Base-by-base conservation (phyloP, 2,888 invertebrate genomes). In the Bruchidius siliquastri region DNA sequence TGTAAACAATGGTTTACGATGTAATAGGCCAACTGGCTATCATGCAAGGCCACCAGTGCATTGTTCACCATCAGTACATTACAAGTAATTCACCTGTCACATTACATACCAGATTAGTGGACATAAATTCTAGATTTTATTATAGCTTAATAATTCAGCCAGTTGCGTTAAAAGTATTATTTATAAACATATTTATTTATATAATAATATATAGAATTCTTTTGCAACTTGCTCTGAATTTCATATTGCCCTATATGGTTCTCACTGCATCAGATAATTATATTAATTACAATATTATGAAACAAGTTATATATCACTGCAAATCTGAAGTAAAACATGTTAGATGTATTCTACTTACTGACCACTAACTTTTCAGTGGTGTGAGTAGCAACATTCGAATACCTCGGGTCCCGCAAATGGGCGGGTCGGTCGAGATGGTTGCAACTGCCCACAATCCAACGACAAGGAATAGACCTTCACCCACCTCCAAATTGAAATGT, bases 401-500 rank as follows among this genome's bases (percentile, higher is more conserved):
- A 30, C 78, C 77, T 71, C 78, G 77, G 22, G 78, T 78, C 21
- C 78, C 77, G 69, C 75, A 74, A 20, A 75, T 72, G 67, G 72
- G 71, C 68, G 74, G 79, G 68, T 77, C 79, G 13, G 20, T 77
- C 32, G 80, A 80, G 75, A 78, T 80, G 78, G 74, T 78, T 22
- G 75, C 76, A 20, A 72, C 78, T 18, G 77, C 76, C 26, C 76
- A 79, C 69, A 77, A 76, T 18, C 74, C 76, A 22, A 76, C 74
- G 0, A 74, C 77, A 69, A 76, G 78, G 71, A 76, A 75, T 74
- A 78, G 73, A 72, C 75, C 71, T 68, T 77, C 74, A 21, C 87
- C 90, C 83, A 89, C 89, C 18, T 88, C 90, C 20, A 91, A 91
- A 77, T 85, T 92, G 71, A 92, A 92, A 85, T 92, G 91, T 82